Percentiles rank a stretch among this genome's conserved stretches.
Evolutionary conservation across 2,888 invertebrate genomes (phyloP).

Genomic region (Steinernema scapterisci): DNA sequence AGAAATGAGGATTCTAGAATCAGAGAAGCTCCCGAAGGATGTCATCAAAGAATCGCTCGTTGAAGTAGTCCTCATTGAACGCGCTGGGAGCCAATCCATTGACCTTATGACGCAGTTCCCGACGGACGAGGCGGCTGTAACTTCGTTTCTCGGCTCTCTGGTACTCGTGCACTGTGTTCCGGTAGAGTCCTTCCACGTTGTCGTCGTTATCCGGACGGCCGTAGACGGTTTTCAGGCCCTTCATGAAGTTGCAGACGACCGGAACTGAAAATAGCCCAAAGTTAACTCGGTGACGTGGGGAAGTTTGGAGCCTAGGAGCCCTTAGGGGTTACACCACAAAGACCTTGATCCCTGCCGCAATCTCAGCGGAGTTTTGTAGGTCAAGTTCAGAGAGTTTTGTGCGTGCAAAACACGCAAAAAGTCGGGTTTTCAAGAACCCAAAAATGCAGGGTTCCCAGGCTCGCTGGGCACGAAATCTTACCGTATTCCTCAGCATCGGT

Average conservation of each 20-base stretch:
- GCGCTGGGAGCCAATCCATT: not conserved
- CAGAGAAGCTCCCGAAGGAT: not conserved
- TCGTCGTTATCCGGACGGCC: conserved; percentile 40
- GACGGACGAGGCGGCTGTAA: conserved; percentile 2
- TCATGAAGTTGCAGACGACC: conserved; percentile 66
- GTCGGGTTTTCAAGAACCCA: too few relatives aligned
- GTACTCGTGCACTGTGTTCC: conserved; percentile 33
- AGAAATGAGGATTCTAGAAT: too few relatives aligned
- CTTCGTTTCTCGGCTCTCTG: not conserved
- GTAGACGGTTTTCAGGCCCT: conserved; percentile 58
- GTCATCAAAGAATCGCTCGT: conserved; percentile 12
- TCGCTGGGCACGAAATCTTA: too few relatives aligned
- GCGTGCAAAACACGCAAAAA: too few relatives aligned
- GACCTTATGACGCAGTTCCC: not conserved
- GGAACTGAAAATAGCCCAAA: conserved; percentile 50
- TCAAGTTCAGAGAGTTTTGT: not conserved
- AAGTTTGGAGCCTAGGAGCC: too few relatives aligned
- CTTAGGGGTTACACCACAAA: not conserved
- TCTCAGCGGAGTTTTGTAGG: not conserved
- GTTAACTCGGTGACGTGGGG: too few relatives aligned
- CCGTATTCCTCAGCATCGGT: conserved; percentile 45
- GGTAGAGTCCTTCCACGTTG: conserved; percentile 24
- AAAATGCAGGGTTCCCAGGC: too few relatives aligned
- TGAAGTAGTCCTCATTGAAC: conserved; percentile 10
- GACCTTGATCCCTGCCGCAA: not conserved